Conservation (phyloP, 2,797 vertebrate species). For the Gymnoscopelus braueri region DNA sequence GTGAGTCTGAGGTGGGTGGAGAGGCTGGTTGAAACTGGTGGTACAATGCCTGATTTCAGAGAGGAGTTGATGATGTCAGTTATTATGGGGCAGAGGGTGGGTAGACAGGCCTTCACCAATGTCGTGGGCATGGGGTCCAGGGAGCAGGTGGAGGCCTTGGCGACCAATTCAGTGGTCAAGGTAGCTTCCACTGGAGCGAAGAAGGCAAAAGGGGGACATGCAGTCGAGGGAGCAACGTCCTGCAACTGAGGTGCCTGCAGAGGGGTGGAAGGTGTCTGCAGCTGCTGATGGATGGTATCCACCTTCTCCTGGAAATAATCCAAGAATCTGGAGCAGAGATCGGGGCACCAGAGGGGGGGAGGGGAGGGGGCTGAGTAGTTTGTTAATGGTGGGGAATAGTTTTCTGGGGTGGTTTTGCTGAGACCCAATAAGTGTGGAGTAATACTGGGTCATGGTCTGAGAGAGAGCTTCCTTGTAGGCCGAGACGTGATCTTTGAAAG, state of each 20-base stretch:
- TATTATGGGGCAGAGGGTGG: background rate
- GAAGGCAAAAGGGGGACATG: too few species aligned
- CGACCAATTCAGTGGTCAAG: too few species aligned
- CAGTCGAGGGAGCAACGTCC: too few species aligned
- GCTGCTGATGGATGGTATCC: too few species aligned
- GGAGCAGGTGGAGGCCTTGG: background rate
- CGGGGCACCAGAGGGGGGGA: slow-evolving; percentile 20
- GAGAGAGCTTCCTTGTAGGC: background rate
- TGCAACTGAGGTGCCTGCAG: too few species aligned
- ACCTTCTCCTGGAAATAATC: too few species aligned
- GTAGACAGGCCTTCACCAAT: slow-evolving; percentile 1
- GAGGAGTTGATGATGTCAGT: background rate
- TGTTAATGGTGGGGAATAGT: background rate
- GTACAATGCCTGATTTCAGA: background rate
- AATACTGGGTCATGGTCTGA: too few species aligned
- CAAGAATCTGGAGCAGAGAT: slow-evolving; percentile 31
- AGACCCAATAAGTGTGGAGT: too few species aligned
- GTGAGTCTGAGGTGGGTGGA: too few species aligned
- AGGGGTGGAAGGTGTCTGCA: too few species aligned
- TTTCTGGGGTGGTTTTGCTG: background rate
- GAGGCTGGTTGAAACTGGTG: slow-evolving; percentile 1
- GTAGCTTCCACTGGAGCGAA: too few species aligned
- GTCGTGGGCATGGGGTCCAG: background rate
- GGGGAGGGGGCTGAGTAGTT: background rate
- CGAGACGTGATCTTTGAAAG: background rate